These are phyloP conservation scores for Pontoporia blainvillei DNA, from an alignment of 2,113 vertebrate genomes.

Conservation along the genomic window DNA sequence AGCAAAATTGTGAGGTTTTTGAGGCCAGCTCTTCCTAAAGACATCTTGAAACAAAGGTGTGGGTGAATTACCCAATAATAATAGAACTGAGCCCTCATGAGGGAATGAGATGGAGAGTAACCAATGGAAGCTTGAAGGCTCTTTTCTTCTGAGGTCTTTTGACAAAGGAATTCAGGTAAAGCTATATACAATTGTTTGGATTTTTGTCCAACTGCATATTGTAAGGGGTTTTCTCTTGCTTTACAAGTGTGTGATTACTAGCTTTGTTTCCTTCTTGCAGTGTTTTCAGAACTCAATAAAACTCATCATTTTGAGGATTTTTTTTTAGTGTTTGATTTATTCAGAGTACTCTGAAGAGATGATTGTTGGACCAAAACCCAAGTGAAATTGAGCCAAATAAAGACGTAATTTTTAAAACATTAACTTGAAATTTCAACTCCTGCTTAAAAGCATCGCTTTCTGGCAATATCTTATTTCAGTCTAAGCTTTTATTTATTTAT, in stretches of 20 bases:
- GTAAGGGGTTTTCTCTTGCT: background rate
- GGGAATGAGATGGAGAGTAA: background rate
- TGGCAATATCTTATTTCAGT: conserved; percentile 39
- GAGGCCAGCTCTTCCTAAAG: background rate
- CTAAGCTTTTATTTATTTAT: background rate
- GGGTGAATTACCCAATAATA: background rate
- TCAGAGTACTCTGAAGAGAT: conserved; percentile 28
- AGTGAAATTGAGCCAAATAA: conserved; percentile 40
- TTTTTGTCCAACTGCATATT: background rate
- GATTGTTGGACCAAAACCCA: background rate
- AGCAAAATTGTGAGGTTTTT: background rate
- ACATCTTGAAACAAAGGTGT: background rate
- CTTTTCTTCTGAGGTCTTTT: background rate
- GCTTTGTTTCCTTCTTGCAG: background rate
- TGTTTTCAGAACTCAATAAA: background rate
- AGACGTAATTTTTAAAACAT: conserved; percentile 53
- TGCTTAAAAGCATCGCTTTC: conserved; percentile 42
- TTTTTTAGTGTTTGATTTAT: conserved; percentile 24
- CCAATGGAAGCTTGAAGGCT: background rate
- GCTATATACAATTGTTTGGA: background rate
- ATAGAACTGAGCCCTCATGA: background rate
- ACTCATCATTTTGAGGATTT: background rate
- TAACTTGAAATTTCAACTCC: conserved; percentile 42
- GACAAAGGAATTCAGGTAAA: conserved; percentile 1
- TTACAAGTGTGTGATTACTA: background rate